Evolutionary conservation across 2,797 vertebrate genomes (phyloP).

Genomic region (Sciurus carolinensis): DNA sequence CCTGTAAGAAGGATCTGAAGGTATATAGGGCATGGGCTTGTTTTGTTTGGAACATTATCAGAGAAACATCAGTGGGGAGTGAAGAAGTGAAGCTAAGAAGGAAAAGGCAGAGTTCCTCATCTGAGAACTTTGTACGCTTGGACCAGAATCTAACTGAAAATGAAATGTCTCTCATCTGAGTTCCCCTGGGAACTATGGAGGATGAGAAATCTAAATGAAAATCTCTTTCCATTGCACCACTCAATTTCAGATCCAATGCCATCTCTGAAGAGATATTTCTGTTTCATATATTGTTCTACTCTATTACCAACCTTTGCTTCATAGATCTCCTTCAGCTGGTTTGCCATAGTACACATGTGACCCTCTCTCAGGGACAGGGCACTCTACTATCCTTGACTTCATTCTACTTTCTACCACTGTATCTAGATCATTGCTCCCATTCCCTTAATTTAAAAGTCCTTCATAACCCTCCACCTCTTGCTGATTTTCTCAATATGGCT

Average conservation of each 20-base stretch:
- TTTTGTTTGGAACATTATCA: background rate
- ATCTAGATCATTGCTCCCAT: background rate
- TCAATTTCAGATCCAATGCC: background rate
- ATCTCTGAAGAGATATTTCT: background rate
- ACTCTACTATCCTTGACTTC: too few relatives aligned
- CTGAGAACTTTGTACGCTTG: background rate
- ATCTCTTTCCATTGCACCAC: background rate
- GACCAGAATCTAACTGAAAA: background rate
- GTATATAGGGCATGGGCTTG: rapidly evolving
- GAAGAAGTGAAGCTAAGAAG: background rate
- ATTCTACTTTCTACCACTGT: too few relatives aligned
- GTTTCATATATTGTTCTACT: background rate
- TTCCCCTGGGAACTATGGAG: background rate
- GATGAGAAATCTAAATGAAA: background rate
- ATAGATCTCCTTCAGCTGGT: background rate
- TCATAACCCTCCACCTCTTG: background rate
- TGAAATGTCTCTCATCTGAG: background rate
- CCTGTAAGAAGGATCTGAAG: too few relatives aligned
- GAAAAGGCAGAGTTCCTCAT: background rate
- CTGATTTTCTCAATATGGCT: background rate
- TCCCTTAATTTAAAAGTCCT: background rate
- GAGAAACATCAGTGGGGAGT: background rate
- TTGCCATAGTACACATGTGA: background rate
- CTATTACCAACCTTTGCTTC: background rate
- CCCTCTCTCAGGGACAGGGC: background rate